These are phyloP conservation scores for Drosophila subobscura DNA, from an alignment of 1,140 invertebrate species.

Conservation along the genomic window DNA sequence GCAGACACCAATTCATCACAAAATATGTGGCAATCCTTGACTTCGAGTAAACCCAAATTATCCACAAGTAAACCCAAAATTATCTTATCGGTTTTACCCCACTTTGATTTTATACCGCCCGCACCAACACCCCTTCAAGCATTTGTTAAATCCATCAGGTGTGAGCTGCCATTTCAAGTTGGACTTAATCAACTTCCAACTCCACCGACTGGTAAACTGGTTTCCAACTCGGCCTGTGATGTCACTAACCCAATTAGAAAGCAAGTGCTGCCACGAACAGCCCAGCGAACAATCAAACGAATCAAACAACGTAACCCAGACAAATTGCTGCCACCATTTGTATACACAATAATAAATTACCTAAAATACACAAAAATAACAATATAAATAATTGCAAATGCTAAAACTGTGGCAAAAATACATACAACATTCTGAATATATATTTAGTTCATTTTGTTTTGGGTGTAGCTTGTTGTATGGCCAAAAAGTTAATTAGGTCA, in stretches of 20 bases:
- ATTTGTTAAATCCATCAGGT: slow-evolving; percentile 37
- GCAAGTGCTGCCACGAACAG: slow-evolving; percentile 32
- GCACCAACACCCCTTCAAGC: neutral
- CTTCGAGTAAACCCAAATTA: slow-evolving; percentile 32
- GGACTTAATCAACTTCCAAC: slow-evolving; percentile 14
- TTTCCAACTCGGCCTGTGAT: slow-evolving; percentile 31
- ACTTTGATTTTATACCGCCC: slow-evolving; percentile 18
- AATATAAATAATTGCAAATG: slow-evolving; percentile 4
- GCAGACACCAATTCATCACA: neutral
- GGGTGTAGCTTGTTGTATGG: slow-evolving; percentile 20
- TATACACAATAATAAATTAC: slow-evolving; percentile 32
- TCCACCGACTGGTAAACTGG: slow-evolving; percentile 16
- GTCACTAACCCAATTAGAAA: slow-evolving; percentile 52
- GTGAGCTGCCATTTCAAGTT: neutral
- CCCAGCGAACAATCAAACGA: slow-evolving; percentile 8
- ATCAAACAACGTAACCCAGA: slow-evolving; percentile 21
- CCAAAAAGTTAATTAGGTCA: slow-evolving; percentile 73
- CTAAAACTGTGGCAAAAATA: slow-evolving; percentile 31
- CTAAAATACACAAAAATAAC: slow-evolving; percentile 25
- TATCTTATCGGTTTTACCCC: slow-evolving; percentile 9
- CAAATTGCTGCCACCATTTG: slow-evolving; percentile 24
- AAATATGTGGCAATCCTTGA: slow-evolving; percentile 36
- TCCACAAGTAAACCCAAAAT: slow-evolving; percentile 34
- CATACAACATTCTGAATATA: slow-evolving; percentile 25
- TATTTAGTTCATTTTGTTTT: slow-evolving; percentile 36